These are phyloP conservation scores for Argynnis bischoffii DNA, from an alignment of 2,888 invertebrate species.

Conservation along the genomic window DNA sequence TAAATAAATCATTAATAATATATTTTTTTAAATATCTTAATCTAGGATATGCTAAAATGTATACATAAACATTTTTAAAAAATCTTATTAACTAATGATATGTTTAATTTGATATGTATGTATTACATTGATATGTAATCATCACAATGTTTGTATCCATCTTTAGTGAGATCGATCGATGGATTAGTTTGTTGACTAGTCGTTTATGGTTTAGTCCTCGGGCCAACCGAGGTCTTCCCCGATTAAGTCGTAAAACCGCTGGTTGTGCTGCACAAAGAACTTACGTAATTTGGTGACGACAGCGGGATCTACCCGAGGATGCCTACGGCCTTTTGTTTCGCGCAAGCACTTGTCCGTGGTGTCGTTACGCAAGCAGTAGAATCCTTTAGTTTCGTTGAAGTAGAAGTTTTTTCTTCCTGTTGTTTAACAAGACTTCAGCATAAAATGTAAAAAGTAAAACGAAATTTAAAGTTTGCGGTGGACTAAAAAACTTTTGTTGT, in stretches of 20 bases:
- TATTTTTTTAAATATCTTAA: conserved; percentile 56
- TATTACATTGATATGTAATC: conserved; percentile 63
- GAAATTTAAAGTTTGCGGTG: conserved; percentile 24
- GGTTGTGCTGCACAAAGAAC: conserved; percentile 96
- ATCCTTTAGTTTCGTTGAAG: conserved; percentile 98
- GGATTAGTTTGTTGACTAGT: conserved; percentile 27
- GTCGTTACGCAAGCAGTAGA: conserved; percentile 95
- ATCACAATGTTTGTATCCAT: conserved; percentile 62
- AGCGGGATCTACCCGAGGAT: conserved; percentile 91
- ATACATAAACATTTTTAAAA: conserved; percentile 76
- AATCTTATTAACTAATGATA: conserved; percentile 73
- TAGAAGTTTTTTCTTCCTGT: conserved; percentile 93
- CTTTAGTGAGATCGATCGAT: conserved; percentile 37
- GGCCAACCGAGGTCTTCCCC: conserved; percentile 97
- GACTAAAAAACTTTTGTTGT: conserved; percentile 27
- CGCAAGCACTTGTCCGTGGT: conserved; percentile 92
- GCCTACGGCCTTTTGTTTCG: conserved; percentile 91
- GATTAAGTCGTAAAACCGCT: conserved; percentile 95
- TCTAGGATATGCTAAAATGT: conserved; percentile 64
- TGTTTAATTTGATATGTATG: conserved; percentile 64
- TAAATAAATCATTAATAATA: conserved; percentile 48
- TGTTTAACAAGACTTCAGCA: conserved; percentile 34
- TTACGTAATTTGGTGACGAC: conserved; percentile 90
- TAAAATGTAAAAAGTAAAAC: conserved; percentile 27
- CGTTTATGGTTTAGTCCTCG: conserved; percentile 83